phyloP scores from a whole-genome alignment of 37 sponge, comb jelly and placozoan species.

The Tethya wilhelma region DNA sequence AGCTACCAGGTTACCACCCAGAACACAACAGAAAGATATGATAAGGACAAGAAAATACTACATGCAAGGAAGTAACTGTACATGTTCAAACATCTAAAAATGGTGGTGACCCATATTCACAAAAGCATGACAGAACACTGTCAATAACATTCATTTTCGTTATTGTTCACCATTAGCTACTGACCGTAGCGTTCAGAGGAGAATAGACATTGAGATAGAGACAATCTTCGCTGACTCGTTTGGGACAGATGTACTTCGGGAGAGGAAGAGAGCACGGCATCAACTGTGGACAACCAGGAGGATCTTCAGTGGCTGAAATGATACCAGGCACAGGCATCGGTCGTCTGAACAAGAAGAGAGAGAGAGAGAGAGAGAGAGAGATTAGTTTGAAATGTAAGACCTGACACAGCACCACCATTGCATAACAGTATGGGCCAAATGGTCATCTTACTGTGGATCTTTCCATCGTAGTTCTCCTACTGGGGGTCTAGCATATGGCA shows the following conservation, averaged over 20 bases:
- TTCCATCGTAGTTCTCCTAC: conserved; percentile 64
- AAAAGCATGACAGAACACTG: no score
- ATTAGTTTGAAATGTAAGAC: no score
- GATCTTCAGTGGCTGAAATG: conserved; percentile 44
- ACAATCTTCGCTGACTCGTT: conserved; percentile 64
- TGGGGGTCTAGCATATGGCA: conserved; percentile 80
- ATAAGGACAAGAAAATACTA: no score
- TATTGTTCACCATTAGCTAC: not conserved
- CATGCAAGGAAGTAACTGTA: no score
- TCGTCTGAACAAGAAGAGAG: conserved; percentile 23
- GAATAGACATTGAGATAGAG: conserved; percentile 80
- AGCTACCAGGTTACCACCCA: no score
- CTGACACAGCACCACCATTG: not conserved
- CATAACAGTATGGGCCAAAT: no score
- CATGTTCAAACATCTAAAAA: no score
- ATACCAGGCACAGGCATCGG: conserved; percentile 58
- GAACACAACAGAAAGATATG: no score
- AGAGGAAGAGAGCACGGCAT: conserved; percentile 43
- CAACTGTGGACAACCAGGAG: conserved; percentile 63
- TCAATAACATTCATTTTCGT: no score
- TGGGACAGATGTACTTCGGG: conserved; percentile 56
- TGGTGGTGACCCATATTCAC: no score
- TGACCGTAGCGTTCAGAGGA: conserved; percentile 57
- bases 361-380: not conserved
- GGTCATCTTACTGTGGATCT: conserved; percentile 59